Evolutionary conservation across 2,888 invertebrate species (phyloP).

Genomic region (Phaedon cochleariae): DNA sequence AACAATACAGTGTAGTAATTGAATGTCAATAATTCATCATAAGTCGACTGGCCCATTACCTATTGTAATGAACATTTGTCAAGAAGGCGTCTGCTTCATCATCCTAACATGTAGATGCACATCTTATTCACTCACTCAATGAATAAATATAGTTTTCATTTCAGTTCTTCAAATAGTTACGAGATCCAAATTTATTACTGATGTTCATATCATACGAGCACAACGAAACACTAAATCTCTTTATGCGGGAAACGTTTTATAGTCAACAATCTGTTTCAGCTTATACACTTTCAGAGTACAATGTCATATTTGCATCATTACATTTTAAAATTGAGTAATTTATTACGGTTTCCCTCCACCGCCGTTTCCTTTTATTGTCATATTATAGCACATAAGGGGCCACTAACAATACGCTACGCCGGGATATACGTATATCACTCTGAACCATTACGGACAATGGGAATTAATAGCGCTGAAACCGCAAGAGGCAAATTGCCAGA

Average conservation of each 20-base stretch:
- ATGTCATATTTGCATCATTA: conserved; percentile 41
- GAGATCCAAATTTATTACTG: neutral
- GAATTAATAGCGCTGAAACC: conserved; percentile 42
- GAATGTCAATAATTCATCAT: too few species aligned
- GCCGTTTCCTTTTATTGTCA: conserved; percentile 35
- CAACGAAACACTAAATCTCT: neutral
- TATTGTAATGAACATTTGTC: too few species aligned
- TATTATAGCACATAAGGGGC: conserved; percentile 36
- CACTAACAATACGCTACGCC: conserved; percentile 33
- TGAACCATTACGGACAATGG: conserved; percentile 37
- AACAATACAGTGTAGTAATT: too few species aligned
- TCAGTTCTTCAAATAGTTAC: too few species aligned
- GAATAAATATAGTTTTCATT: too few species aligned
- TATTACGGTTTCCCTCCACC: conserved; percentile 32
- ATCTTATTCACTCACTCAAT: too few species aligned
- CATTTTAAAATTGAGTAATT: conserved; percentile 42
- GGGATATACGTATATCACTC: conserved; percentile 38
- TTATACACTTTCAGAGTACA: conserved; percentile 21
- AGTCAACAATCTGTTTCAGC: conserved; percentile 4
- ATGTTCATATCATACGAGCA: neutral
- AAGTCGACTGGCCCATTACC: too few species aligned
- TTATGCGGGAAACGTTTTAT: neutral
- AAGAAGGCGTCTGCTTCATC: too few species aligned
- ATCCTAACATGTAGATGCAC: too few species aligned
- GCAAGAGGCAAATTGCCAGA: conserved; percentile 34